Conservation (phyloP, 2,113 vertebrate species). For the Gavialis gangeticus region DNA sequence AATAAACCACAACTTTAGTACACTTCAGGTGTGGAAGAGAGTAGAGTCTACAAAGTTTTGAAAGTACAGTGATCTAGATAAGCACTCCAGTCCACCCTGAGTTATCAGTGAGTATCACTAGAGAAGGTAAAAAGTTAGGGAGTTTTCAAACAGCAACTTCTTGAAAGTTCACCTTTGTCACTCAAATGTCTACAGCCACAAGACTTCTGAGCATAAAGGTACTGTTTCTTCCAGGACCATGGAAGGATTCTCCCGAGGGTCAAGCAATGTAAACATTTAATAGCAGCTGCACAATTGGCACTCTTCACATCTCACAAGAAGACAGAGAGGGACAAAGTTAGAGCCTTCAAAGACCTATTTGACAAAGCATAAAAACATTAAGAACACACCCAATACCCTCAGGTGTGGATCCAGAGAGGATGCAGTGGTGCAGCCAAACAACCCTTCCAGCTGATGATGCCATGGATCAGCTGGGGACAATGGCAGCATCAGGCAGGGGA, state of each 20-base stretch:
- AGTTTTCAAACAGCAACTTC: too few relatives aligned
- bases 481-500: too few relatives aligned
- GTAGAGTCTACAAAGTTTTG: not conserved
- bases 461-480: too few relatives aligned
- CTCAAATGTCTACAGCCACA: not conserved
- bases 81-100: not conserved
- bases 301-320: not conserved
- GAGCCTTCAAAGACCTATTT: not conserved
- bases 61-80: not conserved
- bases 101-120: too few relatives aligned
- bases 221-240: not conserved
- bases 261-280: not conserved
- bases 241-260: not conserved
- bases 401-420: too few relatives aligned
- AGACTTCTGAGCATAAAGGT: not conserved
- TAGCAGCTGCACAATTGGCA: not conserved
- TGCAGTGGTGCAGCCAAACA: too few relatives aligned
- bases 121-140: too few relatives aligned
- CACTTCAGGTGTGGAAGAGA: not conserved
- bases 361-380: not conserved
- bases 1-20: not conserved
- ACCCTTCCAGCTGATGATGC: too few relatives aligned
- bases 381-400: too few relatives aligned
- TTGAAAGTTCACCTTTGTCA: not conserved
- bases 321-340: not conserved